Percentiles rank a stretch among this genome's conserved stretches.
Conservation (phyloP, 2,888 invertebrate genomes). For the Lysandra bellargus region DNA sequence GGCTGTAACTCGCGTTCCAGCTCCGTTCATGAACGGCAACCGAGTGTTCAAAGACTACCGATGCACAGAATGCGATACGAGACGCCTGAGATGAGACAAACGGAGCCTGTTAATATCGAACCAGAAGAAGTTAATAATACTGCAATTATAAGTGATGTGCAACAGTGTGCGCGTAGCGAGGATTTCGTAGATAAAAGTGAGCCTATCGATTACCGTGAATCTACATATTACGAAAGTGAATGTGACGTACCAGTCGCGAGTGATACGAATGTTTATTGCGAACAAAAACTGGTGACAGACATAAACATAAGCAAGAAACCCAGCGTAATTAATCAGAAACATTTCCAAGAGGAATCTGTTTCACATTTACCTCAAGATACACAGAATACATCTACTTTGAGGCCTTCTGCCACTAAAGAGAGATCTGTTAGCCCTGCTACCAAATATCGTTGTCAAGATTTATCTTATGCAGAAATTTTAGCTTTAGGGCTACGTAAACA, state of each 20-base stretch:
- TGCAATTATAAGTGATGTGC: constrained; percentile 52
- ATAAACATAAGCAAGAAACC: constrained; percentile 43
- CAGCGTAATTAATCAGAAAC: constrained; percentile 45
- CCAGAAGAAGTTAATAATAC: constrained; percentile 44
- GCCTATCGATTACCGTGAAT: constrained; percentile 52
- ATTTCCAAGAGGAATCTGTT: constrained; percentile 42
- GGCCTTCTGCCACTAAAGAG: constrained; percentile 46
- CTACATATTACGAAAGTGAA: constrained; percentile 60
- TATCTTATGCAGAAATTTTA: constrained; percentile 87
- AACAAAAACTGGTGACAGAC: constrained; percentile 41
- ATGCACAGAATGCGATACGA: constrained; percentile 46
- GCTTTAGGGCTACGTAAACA: constrained; percentile 82
- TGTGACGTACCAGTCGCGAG: constrained; percentile 57
- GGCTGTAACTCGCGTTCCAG: constrained; percentile 76
- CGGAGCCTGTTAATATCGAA: constrained; percentile 38
- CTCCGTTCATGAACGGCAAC: constrained; percentile 55
- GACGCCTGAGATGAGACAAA: constrained; percentile 38
- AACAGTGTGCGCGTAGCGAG: constrained; percentile 52
- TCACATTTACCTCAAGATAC: constrained; percentile 36
- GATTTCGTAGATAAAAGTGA: constrained; percentile 50
- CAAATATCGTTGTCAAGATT: constrained; percentile 77
- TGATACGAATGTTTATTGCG: constrained; percentile 51
- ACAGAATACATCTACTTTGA: constrained; percentile 44
- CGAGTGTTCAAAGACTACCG: constrained; percentile 48
- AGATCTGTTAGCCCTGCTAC: constrained; percentile 56